Evolutionary conservation across 2,113 vertebrate genomes (phyloP).

Genomic region (Mugil cephalus): DNA sequence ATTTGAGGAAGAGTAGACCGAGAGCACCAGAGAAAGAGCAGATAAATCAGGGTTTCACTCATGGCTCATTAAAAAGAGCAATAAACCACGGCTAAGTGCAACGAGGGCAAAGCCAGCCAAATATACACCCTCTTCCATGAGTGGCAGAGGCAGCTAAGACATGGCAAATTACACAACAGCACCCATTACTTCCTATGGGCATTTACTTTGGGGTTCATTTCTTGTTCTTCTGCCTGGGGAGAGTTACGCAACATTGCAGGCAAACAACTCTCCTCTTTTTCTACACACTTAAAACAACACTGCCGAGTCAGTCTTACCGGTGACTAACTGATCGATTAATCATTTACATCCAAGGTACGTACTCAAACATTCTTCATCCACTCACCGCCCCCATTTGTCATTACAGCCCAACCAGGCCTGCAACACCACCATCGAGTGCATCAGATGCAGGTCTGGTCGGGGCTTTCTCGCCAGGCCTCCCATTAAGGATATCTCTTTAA

Average conservation of each 20-base stretch:
- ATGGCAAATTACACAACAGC: conserved; percentile 36
- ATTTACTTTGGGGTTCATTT: conserved; percentile 44
- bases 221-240: conserved; percentile 13
- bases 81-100: conserved; percentile 34
- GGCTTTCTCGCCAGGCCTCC: neutral
- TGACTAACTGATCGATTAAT: conserved; percentile 2
- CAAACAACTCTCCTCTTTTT: neutral
- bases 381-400: neutral
- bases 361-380: neutral
- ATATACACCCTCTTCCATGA: conserved; percentile 32
- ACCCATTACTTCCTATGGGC: neutral
- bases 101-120: conserved; percentile 29
- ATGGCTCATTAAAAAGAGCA: conserved; percentile 39
- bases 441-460: neutral
- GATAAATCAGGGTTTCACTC: conserved; percentile 36
- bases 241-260: conserved; percentile 9
- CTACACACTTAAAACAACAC: neutral
- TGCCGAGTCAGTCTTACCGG: neutral
- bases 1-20: conserved; percentile 9
- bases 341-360: conserved; percentile 20
- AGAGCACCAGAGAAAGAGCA: conserved; percentile 27
- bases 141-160: conserved; percentile 16
- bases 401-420: neutral
- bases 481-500: neutral
- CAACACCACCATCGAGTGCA: neutral